Evolutionary conservation across 2,113 vertebrate species (phyloP).

Genomic region (Hemichromis elongatus): DNA sequence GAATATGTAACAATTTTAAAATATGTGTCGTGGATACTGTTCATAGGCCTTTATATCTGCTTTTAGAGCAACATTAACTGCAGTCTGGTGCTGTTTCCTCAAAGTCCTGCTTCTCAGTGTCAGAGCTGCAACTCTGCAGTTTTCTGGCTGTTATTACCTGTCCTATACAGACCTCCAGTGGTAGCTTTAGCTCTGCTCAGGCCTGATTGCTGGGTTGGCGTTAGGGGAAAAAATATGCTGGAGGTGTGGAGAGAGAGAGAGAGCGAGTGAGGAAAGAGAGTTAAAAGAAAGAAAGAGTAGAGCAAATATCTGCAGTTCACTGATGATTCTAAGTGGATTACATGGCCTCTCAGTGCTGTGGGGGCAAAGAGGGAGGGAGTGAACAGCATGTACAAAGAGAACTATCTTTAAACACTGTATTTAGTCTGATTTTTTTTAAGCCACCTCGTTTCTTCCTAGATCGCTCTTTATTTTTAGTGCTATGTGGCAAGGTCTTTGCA

Average conservation of each 20-base stretch:
- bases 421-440: not conserved
- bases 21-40: not conserved
- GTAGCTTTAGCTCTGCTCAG: not conserved
- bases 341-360: constrained; percentile 17
- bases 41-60: not conserved
- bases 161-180: not conserved
- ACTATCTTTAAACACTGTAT: not conserved
- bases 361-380: not conserved
- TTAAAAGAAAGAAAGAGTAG: not conserved
- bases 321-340: constrained; percentile 70
- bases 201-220: not conserved
- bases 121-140: not conserved
- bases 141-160: not conserved
- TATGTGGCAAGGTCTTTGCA: no score
- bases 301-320: constrained; percentile 61
- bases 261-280: not conserved
- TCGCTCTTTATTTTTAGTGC: not conserved
- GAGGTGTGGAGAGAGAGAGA: not conserved
- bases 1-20: not conserved
- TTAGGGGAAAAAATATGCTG: not conserved
- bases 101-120: not conserved
- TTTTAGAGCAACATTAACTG: not conserved
- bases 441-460: not conserved
- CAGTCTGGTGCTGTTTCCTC: not conserved
- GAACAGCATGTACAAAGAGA: not conserved